These are phyloP conservation scores for Sesamia nonagrioides DNA, from an alignment of 1,140 invertebrate genomes.

Conservation along the genomic window DNA sequence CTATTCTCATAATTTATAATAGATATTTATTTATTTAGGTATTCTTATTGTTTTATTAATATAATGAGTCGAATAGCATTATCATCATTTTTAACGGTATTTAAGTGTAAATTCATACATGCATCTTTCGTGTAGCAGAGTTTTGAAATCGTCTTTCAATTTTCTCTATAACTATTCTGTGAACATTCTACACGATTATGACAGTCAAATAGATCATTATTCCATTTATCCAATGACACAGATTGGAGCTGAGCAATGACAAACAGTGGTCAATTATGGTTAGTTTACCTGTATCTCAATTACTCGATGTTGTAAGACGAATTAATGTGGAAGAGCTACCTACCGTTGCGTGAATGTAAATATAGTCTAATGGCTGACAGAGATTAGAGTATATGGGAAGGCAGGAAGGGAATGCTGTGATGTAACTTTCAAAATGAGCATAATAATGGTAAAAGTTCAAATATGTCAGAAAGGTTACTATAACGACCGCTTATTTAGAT, in stretches of 20 bases:
- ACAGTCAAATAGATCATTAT: background rate
- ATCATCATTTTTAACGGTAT: too few relatives aligned
- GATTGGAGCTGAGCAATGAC: conserved; percentile 1
- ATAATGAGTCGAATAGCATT: too few relatives aligned
- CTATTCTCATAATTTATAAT: too few relatives aligned
- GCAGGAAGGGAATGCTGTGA: background rate
- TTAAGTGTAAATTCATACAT: too few relatives aligned
- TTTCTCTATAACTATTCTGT: too few relatives aligned
- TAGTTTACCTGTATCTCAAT: conserved; percentile 20
- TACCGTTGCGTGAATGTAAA: background rate
- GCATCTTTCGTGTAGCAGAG: too few relatives aligned
- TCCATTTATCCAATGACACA: background rate
- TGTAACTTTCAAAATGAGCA: background rate
- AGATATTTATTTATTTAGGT: too few relatives aligned
- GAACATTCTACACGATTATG: background rate
- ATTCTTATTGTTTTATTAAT: too few relatives aligned
- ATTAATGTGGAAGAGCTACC: background rate
- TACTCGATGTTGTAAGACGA: conserved; percentile 11
- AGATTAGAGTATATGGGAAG: background rate
- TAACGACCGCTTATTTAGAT: too few relatives aligned
- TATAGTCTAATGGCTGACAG: background rate
- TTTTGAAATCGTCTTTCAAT: too few relatives aligned
- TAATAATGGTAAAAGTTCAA: too few relatives aligned
- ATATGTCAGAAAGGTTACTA: too few relatives aligned
- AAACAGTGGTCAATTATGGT: background rate